Base-by-base conservation (phyloP, 2,113 vertebrate genomes). In the Stegostoma tigrinum region DNA sequence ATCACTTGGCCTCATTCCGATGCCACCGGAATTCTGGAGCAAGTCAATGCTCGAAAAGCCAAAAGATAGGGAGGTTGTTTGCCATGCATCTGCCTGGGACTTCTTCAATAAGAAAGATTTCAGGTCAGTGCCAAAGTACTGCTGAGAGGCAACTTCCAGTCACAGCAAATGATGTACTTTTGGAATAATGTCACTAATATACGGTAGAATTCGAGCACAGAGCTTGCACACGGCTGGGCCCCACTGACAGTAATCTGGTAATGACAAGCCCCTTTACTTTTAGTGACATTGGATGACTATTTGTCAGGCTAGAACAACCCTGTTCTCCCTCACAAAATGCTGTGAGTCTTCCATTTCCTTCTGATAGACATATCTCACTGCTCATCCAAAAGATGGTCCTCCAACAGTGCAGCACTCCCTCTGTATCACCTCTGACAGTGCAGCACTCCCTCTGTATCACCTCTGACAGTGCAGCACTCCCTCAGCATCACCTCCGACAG, bases 101-200 rank as follows among this genome's bases (percentile, higher is more conserved):
- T 98, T 98, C 97, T 98, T 97, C 97, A 98, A 98, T 0, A 97
- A 98, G 96, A 98, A 98, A 96, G 98, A 98, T 96, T 98, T 98
- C 96, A 98, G 98, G 98, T 98, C 85, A 48, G 96, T 96, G 96
- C 1, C 0, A 2, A 34, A n/a, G 66, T 3, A 2, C 7, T 61
- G 14, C 14, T 42, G 27, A 23, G 5, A 61, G 78, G 0, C 0
- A 0, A 55, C 48, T 17, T n/a, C 72, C 38, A 7, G 3, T 83
- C 38, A 45, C 80, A 83, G 80, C 80, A 1, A 42, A 83, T 45
- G 38, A 83, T 1, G 38, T 23, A 0, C 3, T 2, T n/a, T 75
- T 34, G 10, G 34, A 72, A 2, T 34, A 72, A 8, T 5, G 70
- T 72, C 70, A 72, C 27, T 30, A 72, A 75, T 14, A 12, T 34